Conservation (phyloP, 1,140 invertebrate species). For the Marisa cornuarietis region DNA sequence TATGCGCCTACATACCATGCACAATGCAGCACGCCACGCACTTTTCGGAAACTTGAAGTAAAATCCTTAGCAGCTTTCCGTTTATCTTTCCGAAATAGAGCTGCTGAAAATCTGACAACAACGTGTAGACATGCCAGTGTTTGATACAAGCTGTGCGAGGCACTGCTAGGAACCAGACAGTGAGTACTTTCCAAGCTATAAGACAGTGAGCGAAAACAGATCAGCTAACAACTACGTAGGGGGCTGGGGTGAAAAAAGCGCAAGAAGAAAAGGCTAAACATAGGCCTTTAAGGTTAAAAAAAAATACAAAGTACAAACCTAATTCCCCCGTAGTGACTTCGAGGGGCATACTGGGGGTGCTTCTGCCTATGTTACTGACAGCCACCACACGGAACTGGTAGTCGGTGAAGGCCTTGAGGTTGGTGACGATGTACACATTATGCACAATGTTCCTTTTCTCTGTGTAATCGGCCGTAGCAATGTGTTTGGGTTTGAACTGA, state of each 20-base stretch:
- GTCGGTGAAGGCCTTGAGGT: slow-evolving; percentile 88
- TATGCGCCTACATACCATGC: too few species aligned
- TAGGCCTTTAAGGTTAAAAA: background rate
- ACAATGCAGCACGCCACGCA: too few species aligned
- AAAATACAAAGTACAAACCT: slow-evolving; percentile 75
- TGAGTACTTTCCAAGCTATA: background rate
- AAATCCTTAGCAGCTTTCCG: too few species aligned
- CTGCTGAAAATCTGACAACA: too few species aligned
- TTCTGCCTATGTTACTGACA: slow-evolving; percentile 91
- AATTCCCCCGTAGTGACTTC: slow-evolving; percentile 95
- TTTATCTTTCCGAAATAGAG: too few species aligned
- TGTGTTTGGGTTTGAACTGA: slow-evolving; percentile 91
- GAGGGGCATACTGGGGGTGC: slow-evolving; percentile 83
- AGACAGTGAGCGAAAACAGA: background rate
- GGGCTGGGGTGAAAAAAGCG: background rate
- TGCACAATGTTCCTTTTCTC: slow-evolving; percentile 93
- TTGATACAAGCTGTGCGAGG: too few species aligned
- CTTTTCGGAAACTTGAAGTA: too few species aligned
- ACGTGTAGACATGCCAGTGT: too few species aligned
- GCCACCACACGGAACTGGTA: slow-evolving; percentile 97
- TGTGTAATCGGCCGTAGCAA: slow-evolving; percentile 68
- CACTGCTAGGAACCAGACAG: too few species aligned
- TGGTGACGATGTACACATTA: slow-evolving; percentile 89
- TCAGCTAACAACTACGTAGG: background rate
- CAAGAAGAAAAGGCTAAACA: slow-evolving; percentile 8